phyloP scores from a whole-genome alignment of 2,113 vertebrate genomes.

The Myiozetetes cayanensis region DNA sequence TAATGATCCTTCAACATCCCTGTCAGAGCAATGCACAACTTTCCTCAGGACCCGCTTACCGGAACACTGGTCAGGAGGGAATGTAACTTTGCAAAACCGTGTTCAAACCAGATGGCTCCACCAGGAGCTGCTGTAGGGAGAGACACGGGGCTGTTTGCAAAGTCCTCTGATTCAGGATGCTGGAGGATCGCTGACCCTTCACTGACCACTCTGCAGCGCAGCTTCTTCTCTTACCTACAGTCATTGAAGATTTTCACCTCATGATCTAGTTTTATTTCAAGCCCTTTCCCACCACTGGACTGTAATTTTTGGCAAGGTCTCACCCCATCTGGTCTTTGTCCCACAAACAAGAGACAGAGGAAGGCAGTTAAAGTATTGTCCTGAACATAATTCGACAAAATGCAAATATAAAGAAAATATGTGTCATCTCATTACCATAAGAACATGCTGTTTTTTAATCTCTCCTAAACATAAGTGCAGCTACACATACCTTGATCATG shows the following conservation, averaged over 20 bases:
- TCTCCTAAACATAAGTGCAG: background rate
- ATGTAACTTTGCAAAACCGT: background rate
- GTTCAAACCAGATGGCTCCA: background rate
- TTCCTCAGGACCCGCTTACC: background rate
- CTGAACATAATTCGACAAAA: background rate
- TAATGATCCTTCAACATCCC: constrained; percentile 12
- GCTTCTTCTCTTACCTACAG: background rate
- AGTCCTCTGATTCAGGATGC: background rate
- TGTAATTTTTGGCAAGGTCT: background rate
- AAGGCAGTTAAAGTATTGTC: background rate
- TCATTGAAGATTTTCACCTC: background rate
- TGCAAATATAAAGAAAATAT: background rate
- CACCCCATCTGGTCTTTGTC: background rate
- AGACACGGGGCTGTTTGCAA: background rate
- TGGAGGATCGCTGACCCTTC: background rate
- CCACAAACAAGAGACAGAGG: background rate
- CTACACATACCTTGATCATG: background rate
- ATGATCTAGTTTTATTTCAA: background rate
- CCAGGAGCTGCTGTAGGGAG: background rate
- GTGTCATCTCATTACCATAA: background rate
- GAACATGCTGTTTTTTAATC: background rate
- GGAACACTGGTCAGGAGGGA: background rate
- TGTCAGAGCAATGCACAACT: constrained; percentile 9
- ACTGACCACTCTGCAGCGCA: background rate
- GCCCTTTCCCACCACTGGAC: background rate